Base-by-base conservation (phyloP, 1,140 invertebrate genomes). In the Calliopsis andreniformis region DNA sequence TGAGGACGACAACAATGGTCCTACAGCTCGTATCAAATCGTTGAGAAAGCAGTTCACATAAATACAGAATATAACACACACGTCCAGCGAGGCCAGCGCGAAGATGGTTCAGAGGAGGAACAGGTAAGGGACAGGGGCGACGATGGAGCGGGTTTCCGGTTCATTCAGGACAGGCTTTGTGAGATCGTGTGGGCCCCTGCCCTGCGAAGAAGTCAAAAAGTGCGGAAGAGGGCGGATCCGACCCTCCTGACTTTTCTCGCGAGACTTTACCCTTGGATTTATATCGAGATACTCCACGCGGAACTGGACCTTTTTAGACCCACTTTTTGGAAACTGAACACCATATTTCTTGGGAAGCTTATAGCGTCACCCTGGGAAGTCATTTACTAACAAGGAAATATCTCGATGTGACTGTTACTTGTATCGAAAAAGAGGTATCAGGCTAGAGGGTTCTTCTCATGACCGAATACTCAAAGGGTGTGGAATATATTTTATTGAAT, bases 91-190 rank as follows among this genome's bases (percentile, higher is more conserved):
- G 25, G 59, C 47, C 55, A 70, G 51, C 69, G 32, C 42, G 63
- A 69, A n/a, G n/a, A n/a, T n/a, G n/a, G n/a, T 77, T 72, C 14
- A 70, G 78, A 28, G 67, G 70, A 56, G 59, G 39, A 62, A 86
- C 84, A 88, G 83, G 86, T 86, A 88, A 86, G 68, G 82, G 76
- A 59, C 82, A 86, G 76, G 66, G 51, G 76, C 64, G 76, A 76
- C 72, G 83, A 88, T 85, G 76, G 80, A 86, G 79, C 87, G 87
- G 83, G 84, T 89, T 89, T 90, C 89, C 89, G 89, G 88, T 87
- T 79, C 76, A 90, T 91, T 90, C 86, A 87, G 35, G 30, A 35
- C 10, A n/a, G 35, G 42, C 42, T 39, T 80, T 77, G 47, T 87
- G 43, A 51, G 72, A 45, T 78, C 66, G 71, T 47, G 55, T 64